Conservation (phyloP, 2,113 vertebrate species). For the Sarotherodon lohbergeri region DNA sequence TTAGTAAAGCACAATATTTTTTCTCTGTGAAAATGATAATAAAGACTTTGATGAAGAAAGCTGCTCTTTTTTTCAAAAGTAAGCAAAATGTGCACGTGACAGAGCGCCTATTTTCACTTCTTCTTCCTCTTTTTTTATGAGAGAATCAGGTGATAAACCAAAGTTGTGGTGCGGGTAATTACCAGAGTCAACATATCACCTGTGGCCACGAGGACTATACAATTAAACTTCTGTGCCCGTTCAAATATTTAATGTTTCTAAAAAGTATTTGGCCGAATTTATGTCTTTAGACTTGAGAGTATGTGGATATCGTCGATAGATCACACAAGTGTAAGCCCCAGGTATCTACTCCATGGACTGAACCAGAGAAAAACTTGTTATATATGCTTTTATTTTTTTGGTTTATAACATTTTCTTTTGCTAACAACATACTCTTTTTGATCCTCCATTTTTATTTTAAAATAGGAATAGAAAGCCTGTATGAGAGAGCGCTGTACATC, state of each 20-base stretch:
- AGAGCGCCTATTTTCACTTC: not conserved
- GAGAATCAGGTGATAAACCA: not conserved
- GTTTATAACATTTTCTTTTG: not conserved
- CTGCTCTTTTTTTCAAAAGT: not conserved
- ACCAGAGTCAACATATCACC: not conserved
- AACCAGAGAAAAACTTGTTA: not conserved
- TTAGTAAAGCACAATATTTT: not conserved
- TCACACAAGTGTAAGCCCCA: not conserved
- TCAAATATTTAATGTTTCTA: not conserved
- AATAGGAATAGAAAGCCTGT: conserved; percentile 94
- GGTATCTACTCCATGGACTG: too few species aligned
- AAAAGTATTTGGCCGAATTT: not conserved
- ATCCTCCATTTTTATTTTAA: not conserved
- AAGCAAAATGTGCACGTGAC: not conserved
- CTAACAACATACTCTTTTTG: not conserved
- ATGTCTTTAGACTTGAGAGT: not conserved
- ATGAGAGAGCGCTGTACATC: conserved; percentile 93
- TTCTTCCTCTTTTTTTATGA: not conserved
- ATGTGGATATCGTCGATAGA: not conserved
- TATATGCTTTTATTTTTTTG: not conserved
- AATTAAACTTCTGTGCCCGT: fast-evolving
- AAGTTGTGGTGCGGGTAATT: not conserved
- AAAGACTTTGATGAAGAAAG: not conserved
- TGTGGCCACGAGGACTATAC: not conserved
- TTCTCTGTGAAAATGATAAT: not conserved